These are phyloP conservation scores for Grammomys dolichurus DNA, from an alignment of 2,113 vertebrate genomes.

Conservation along the genomic window DNA sequence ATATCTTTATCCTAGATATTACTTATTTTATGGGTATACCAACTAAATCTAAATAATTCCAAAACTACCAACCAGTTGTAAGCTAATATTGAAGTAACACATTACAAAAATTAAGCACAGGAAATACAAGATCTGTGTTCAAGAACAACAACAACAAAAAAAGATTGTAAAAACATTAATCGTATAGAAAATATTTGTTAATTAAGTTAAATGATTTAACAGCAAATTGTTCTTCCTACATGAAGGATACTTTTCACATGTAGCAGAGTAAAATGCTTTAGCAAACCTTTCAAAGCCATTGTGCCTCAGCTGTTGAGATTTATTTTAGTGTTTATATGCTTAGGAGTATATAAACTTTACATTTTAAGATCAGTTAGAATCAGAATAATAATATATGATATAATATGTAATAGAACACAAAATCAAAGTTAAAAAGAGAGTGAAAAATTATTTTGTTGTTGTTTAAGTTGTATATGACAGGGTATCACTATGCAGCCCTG, in stretches of 20 bases:
- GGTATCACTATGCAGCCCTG: background rate
- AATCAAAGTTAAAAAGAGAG: background rate
- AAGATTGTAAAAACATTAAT: background rate
- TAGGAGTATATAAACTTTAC: background rate
- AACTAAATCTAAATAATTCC: background rate
- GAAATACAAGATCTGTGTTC: background rate
- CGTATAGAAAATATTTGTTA: background rate
- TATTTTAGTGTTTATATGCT: background rate
- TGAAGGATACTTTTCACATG: background rate
- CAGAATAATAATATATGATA: background rate
- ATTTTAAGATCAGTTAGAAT: background rate
- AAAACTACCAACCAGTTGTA: background rate
- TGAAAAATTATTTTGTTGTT: background rate
- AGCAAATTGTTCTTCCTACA: background rate
- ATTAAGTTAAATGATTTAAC: background rate
- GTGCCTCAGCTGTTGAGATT: background rate
- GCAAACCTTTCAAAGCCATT: background rate
- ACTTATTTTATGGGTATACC: background rate
- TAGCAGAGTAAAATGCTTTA: background rate
- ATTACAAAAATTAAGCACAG: background rate
- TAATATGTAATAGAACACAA: background rate
- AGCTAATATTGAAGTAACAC: background rate
- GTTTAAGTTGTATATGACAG: background rate
- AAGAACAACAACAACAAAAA: background rate
- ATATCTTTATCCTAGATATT: background rate